Base-by-base conservation (phyloP, 2,113 vertebrate species). In the Uropsilus gracilis region DNA sequence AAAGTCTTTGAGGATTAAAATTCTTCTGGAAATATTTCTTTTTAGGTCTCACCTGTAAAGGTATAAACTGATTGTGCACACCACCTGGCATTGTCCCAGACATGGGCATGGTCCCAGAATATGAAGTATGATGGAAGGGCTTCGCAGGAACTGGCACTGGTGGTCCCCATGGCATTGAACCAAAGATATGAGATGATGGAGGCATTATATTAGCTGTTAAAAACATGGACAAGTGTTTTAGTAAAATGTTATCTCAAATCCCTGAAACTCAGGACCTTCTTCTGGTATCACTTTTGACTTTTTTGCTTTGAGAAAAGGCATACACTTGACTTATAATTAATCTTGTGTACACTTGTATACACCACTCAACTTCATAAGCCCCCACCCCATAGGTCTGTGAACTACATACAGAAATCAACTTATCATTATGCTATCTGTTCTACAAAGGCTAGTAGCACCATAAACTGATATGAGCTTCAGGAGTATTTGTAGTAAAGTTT, bases 31-130 rank as follows among this genome's bases (percentile, higher is more conserved):
- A 77, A 80, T 42, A 37, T 6, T 2, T 83, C 46, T 44, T 44
- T 61, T 48, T 12, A 42, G 12, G 46, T 42, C 97, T 98, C 96
- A 99, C 99, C 99, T 99, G 99, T 48, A 99, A 96, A 44, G 99
- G 99, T 97, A 99, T 99, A 97, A 99, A 99, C 97, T 99, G 99
- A 98, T 98, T 99, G 98, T 99, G 99, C 63, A 99, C 98, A 80
- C 99, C 99, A 48, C 98, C 97, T 68, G 99, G 98, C 61, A 98
- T 7, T 2, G 98, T 48, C 75, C 98, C 97, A 69, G 98, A 94
- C 81, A 98, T 94, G 11, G 97, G 98, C 57, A 98, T 69, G 12
- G 96, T 97, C 24, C 99, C 98, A 5, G 99, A 98, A 89, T 99
- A 99, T 8, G 99, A 97, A 76, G 98, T 98, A 16, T 98, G 98